These are phyloP conservation scores for Sigmodon hispidus DNA, from an alignment of 2,113 vertebrate genomes.

Conservation along the genomic window DNA sequence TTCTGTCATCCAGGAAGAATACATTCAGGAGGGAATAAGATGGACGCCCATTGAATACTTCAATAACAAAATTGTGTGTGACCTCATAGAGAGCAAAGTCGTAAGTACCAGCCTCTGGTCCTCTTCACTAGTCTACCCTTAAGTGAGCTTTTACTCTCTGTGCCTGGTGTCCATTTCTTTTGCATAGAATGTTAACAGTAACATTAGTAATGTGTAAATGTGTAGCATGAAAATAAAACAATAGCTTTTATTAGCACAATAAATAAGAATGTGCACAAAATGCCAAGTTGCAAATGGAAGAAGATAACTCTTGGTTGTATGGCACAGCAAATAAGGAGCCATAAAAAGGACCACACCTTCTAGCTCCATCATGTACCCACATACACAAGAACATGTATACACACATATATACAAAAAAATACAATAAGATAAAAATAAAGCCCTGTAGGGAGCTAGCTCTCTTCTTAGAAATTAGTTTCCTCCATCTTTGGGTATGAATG, in stretches of 20 bases:
- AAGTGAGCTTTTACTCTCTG: not conserved
- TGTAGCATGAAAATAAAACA: not conserved
- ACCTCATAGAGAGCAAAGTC: conserved; percentile 97
- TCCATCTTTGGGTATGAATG: not conserved
- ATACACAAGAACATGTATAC: not conserved
- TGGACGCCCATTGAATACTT: conserved; percentile 97
- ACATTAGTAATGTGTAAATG: not conserved
- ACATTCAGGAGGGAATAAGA: conserved; percentile 95
- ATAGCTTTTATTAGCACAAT: not conserved
- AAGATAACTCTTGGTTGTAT: not conserved
- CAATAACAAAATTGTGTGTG: conserved; percentile 97
- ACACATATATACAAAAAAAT: not conserved
- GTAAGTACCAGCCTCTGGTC: conserved; percentile 81
- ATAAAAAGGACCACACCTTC: not conserved
- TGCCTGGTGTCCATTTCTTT: not conserved
- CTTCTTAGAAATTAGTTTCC: not conserved
- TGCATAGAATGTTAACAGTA: not conserved
- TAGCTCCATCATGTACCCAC: not conserved
- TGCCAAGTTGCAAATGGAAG: not conserved
- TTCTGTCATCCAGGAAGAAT: conserved; percentile 91
- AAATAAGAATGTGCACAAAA: not conserved
- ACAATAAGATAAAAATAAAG: not conserved
- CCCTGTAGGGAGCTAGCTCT: not conserved
- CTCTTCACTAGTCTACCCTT: not conserved
- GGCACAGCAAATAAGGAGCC: not conserved